Base-by-base conservation (phyloP, 2,113 vertebrate genomes). In the Saguinus midas region DNA sequence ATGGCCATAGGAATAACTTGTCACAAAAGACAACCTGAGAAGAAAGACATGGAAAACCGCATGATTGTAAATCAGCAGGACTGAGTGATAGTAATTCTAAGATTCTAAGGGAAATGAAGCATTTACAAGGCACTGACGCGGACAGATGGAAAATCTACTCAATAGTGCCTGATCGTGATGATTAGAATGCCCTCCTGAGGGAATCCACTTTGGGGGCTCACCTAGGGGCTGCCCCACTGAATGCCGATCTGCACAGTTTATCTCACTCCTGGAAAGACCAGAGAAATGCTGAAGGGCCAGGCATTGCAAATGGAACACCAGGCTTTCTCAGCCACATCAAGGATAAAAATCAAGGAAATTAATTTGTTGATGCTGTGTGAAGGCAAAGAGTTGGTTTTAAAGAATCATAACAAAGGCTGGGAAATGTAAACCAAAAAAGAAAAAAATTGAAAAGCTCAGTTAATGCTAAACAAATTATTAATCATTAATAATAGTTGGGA, bases 401-500 rank as follows among this genome's bases (percentile, higher is more conserved):
- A 95, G 95, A 96, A 86, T 18, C 80, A 43, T 57, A 89, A 48
- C 73, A 82, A 97, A 93, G 86, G 43, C 88, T 87, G 88, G 73
- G 91, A 93, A 96, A 92, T 50, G 86, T 73, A 25, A 32, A 57
- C 55, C 80, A 14, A 64, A 61, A 61, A 86, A 96, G 94, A 32
- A 40, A 86, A 96, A 95, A 32, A 40, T 11, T 82, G 73, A 86
- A 96, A 94, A 89, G 66, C 82, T 96, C 81, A 64, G 88, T 93
- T 95, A 91, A 96, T 89, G 89, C 68, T 96, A 96, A 96, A 95
- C 45, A 97, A 97, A 96, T 96, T 94, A 89, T 96, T 95, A 95
- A 97, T 96, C 93, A 96, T 97, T 96, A 97, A 79, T 85, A 55
- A 32, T 86, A 78, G 78, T 79, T 95, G 92, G 72, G 40, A 92